These are phyloP conservation scores for Leptura quadrifasciata DNA, from an alignment of 2,888 invertebrate species.

Conservation along the genomic window DNA sequence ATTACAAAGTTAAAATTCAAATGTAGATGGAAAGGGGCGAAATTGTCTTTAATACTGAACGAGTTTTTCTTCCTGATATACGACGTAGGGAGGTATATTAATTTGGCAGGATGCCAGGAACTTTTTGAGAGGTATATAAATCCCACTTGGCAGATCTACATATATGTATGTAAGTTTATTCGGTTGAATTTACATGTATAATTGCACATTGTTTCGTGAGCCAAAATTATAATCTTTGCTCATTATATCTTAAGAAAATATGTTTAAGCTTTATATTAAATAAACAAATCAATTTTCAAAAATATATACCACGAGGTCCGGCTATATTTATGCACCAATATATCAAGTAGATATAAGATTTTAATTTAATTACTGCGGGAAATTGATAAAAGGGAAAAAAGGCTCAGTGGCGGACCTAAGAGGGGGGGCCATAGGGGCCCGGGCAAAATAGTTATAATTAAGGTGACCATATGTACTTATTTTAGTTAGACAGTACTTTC, in stretches of 20 bases:
- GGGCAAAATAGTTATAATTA: no score
- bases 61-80: neutral
- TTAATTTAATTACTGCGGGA: no score
- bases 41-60: conserved; percentile 1
- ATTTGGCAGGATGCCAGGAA: neutral
- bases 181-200: neutral
- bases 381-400: no score
- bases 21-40: conserved; percentile 7
- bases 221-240: neutral
- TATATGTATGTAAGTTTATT: neutral
- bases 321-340: no score
- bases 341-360: no score
- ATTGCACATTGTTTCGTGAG: neutral
- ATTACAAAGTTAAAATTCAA: conserved; percentile 9
- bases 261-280: no score
- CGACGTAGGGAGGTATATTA: neutral
- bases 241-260: neutral
- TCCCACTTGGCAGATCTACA: neutral
- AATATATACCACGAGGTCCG: no score
- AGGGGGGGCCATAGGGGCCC: no score
- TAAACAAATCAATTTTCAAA: no score
- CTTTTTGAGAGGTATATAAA: neutral
- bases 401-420: no score
- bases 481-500: no score
- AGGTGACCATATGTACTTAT: no score